Conservation (phyloP, 2,797 vertebrate species). For the Hybognathus amarus region DNA sequence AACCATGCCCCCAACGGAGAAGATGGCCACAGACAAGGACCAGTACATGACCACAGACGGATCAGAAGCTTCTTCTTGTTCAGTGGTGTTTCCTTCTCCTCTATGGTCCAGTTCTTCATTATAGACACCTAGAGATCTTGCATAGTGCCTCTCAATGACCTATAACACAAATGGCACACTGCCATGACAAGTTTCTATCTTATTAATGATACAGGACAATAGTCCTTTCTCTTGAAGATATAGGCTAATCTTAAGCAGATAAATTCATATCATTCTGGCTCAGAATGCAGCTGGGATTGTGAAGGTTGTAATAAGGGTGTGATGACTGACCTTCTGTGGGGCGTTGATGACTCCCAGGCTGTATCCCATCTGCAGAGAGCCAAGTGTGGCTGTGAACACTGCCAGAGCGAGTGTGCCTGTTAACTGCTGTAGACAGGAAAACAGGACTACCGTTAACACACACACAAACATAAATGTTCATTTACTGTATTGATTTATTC, state of each 20-base stretch:
- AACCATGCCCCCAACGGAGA: constrained; percentile 89
- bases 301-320: constrained; percentile 12
- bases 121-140: constrained; percentile 73
- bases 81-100: constrained; percentile 57
- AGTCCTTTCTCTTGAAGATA: not conserved
- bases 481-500: not conserved
- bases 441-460: not conserved
- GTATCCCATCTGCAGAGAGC: constrained; percentile 94
- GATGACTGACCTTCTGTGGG: constrained; percentile 85
- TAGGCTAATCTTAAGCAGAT: constrained; percentile 14
- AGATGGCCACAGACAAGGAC: constrained; percentile 92
- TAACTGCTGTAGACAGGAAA: constrained; percentile 75
- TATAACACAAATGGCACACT: constrained; percentile 59
- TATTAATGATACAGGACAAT: not conserved
- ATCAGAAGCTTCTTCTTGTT: constrained; percentile 29
- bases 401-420: constrained; percentile 84
- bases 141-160: constrained; percentile 89
- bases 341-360: constrained; percentile 95
- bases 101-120: constrained; percentile 45
- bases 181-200: not conserved
- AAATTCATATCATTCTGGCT: not conserved
- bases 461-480: not conserved
- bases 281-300: constrained; percentile 5
- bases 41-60: constrained; percentile 84
- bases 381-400: constrained; percentile 85